Evolutionary conservation across 53 echinoderm and acorn worm genomes (phyloP).

Genomic region (Holothuria leucospilota): DNA sequence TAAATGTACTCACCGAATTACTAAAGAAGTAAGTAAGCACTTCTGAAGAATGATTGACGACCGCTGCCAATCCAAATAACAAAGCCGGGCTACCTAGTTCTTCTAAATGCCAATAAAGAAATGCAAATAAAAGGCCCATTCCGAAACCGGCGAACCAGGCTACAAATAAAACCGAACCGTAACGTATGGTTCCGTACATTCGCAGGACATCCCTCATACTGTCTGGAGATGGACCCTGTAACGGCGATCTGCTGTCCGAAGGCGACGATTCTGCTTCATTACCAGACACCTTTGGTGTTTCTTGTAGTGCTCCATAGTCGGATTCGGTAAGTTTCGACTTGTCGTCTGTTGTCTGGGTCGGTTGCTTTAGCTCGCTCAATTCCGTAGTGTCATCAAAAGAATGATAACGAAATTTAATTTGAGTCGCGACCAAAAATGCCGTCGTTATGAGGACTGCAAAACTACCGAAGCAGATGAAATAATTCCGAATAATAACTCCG

Average conservation of each 20-base stretch:
- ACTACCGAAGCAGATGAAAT: slow-evolving; percentile 89
- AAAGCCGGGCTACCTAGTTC: slow-evolving; percentile 88
- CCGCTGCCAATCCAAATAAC: slow-evolving; percentile 88
- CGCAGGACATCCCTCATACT: slow-evolving; percentile 75
- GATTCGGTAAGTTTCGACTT: background rate
- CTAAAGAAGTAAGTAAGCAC: slow-evolving; percentile 93
- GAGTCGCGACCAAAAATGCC: slow-evolving; percentile 89
- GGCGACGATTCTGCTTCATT: background rate
- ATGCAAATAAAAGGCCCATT: slow-evolving; percentile 89
- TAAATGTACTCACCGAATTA: slow-evolving; percentile 59
- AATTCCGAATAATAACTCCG: slow-evolving; percentile 67
- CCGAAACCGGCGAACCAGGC: slow-evolving; percentile 98
- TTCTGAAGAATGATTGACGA: slow-evolving; percentile 90
- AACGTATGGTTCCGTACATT: slow-evolving; percentile 82
- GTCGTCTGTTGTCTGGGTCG: background rate
- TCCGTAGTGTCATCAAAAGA: slow-evolving; percentile 68
- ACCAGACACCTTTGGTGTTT: background rate
- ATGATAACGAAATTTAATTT: slow-evolving; percentile 81
- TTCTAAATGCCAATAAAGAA: slow-evolving; percentile 94
- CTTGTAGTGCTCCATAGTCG: slow-evolving; percentile 30
- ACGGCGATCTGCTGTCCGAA: slow-evolving; percentile 22
- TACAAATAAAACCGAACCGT: slow-evolving; percentile 88
- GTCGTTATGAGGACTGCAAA: slow-evolving; percentile 88
- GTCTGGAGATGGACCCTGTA: background rate
- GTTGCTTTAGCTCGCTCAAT: slow-evolving; percentile 59